Percentiles rank a stretch among this genome's conserved stretches.
Evolutionary conservation across 2,888 invertebrate genomes (phyloP).

Genomic region (Tipula unca): DNA sequence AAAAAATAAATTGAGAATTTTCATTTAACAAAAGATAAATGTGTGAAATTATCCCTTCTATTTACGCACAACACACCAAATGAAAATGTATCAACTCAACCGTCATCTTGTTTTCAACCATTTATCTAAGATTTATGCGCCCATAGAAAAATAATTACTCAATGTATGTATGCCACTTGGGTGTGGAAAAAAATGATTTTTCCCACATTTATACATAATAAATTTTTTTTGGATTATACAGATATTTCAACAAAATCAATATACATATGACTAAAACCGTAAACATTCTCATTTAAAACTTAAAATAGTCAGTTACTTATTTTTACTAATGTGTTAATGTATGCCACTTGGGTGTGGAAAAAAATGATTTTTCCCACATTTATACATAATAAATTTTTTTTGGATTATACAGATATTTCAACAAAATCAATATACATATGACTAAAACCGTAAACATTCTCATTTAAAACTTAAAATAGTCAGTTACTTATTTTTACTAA

Average conservation of each 20-base stretch:
- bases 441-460: background rate
- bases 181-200: background rate
- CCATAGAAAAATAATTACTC: background rate
- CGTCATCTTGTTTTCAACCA: background rate
- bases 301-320: background rate
- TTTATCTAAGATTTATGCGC: background rate
- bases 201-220: background rate
- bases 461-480: background rate
- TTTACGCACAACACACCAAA: background rate
- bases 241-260: background rate
- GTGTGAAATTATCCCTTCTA: background rate
- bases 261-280: background rate
- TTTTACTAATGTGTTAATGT: background rate
- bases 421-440: background rate
- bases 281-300: background rate
- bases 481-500: background rate
- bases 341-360: too few species aligned
- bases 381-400: background rate
- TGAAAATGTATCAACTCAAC: background rate
- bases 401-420: background rate
- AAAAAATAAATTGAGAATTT: background rate
- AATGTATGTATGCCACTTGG: background rate
- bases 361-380: background rate
- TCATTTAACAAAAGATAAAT: background rate
- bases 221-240: too few species aligned